A percentile compares a stretch with the other conserved stretches of the same genome.
phyloP scores from a whole-genome alignment of 2,797 vertebrate species.

The Anisognathus igniventris region DNA sequence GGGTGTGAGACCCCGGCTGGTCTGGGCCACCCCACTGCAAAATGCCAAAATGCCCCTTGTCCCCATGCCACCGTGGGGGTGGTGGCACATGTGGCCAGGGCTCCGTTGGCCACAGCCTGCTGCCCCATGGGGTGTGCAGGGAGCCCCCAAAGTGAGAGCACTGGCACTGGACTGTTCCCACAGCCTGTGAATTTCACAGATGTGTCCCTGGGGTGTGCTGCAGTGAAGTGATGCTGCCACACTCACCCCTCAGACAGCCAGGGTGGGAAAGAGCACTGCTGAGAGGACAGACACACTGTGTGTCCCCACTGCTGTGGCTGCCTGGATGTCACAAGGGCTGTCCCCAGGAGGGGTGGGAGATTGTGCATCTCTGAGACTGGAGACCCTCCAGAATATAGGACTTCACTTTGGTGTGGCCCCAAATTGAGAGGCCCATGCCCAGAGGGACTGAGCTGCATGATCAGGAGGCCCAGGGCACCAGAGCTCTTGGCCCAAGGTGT shows the following conservation, averaged over 20 bases:
- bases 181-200: constrained; percentile 4
- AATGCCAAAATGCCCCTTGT: not conserved
- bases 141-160: constrained; percentile 11
- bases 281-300: not conserved
- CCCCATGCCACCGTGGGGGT: accelerated
- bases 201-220: constrained; percentile 47
- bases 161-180: not conserved
- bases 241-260: not conserved
- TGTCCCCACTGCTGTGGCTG: constrained; percentile 9
- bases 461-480: not conserved
- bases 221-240: not conserved
- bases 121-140: not conserved
- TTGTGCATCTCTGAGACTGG: not conserved
- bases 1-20: not conserved
- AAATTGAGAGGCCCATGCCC: not conserved
- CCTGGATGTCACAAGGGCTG: not conserved
- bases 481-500: not conserved
- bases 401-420: not conserved
- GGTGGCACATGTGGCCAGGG: not conserved
- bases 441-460: accelerated
- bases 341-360: accelerated
- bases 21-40: not conserved
- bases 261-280: not conserved
- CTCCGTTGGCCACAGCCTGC: not conserved
- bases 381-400: not conserved